These are phyloP conservation scores for Lamprotornis superbus DNA, from an alignment of 2,113 vertebrate genomes.

Conservation along the genomic window DNA sequence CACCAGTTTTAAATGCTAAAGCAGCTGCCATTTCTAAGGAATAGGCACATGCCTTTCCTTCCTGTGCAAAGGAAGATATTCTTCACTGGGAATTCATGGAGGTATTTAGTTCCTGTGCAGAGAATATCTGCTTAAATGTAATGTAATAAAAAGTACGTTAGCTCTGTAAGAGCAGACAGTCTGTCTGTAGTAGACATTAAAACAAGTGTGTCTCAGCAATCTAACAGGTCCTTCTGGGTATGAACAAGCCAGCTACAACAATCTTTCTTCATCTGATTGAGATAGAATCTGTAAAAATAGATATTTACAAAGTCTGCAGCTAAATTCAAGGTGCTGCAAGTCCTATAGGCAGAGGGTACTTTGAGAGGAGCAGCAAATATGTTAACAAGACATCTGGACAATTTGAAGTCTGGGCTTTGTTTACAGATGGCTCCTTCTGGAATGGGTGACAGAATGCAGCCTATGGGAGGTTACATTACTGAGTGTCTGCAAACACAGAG, in stretches of 20 bases:
- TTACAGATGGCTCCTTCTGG: background rate
- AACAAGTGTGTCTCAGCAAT: background rate
- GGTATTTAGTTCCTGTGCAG: background rate
- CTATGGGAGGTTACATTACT: background rate
- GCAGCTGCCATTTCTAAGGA: background rate
- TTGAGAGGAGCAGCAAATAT: background rate
- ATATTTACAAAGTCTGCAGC: background rate
- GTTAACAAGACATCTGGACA: background rate
- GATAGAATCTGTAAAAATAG: background rate
- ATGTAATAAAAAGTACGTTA: constrained; percentile 22
- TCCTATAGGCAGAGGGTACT: background rate
- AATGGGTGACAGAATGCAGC: background rate
- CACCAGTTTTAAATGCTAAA: background rate
- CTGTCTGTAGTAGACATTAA: background rate
- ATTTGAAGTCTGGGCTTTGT: background rate
- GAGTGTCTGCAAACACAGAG: background rate
- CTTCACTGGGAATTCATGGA: background rate
- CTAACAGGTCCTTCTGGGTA: background rate
- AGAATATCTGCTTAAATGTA: constrained; percentile 31
- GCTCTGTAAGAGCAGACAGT: background rate
- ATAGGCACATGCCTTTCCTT: background rate
- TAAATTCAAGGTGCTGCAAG: background rate
- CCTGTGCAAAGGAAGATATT: background rate
- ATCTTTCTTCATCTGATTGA: background rate
- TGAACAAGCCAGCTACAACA: background rate